These are phyloP conservation scores for Nicator chloris DNA, from an alignment of 2,113 vertebrate genomes.

Conservation along the genomic window DNA sequence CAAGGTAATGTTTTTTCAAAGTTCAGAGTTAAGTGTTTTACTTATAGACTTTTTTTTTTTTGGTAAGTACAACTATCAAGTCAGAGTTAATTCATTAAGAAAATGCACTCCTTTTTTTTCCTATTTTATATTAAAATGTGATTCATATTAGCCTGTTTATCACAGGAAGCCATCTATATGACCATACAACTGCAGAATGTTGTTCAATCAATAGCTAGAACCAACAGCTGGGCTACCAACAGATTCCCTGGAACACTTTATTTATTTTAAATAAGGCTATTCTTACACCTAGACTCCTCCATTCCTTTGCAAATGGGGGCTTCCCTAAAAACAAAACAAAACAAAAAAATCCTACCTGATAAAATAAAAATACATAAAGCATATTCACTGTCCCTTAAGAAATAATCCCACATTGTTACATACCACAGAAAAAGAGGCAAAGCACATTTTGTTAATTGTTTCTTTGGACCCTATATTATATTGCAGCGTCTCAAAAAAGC, in stretches of 20 bases:
- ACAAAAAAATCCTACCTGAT: background rate
- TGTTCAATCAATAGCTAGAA: background rate
- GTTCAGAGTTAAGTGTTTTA: background rate
- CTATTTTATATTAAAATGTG: background rate
- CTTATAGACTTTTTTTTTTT: background rate
- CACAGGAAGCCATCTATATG: background rate
- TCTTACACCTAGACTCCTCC: background rate
- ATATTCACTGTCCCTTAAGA: background rate
- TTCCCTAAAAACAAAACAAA: background rate
- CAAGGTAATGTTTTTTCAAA: background rate
- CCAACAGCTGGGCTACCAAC: background rate
- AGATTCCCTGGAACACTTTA: background rate
- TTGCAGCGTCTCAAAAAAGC: background rate
- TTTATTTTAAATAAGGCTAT: background rate
- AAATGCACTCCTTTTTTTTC: background rate
- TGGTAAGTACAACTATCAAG: background rate
- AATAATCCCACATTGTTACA: background rate
- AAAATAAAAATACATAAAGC: background rate
- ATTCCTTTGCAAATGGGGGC: background rate
- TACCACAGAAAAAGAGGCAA: background rate
- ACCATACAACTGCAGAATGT: fast-evolving
- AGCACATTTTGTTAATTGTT: background rate
- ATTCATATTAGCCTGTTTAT: background rate
- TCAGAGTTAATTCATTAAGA: background rate
- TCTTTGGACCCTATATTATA: background rate